A percentile compares a stretch with the other conserved stretches of the same genome.
Evolutionary conservation across 2,797 vertebrate species (phyloP).

Genomic region (Anisognathus igniventris): DNA sequence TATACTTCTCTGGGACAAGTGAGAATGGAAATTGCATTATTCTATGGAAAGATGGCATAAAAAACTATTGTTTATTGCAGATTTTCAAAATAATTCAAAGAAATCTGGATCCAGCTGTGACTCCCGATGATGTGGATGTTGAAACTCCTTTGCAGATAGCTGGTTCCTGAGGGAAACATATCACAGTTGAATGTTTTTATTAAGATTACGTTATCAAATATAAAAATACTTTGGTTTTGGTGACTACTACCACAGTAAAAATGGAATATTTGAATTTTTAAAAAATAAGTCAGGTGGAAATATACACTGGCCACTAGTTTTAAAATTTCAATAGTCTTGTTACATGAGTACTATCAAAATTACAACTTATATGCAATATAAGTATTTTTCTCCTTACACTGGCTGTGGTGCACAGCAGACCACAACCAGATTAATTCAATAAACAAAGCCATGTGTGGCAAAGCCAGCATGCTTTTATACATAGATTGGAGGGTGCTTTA

Average conservation of each 20-base stretch:
- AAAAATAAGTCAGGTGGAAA: not conserved
- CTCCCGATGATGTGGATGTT: not conserved
- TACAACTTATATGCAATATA: not conserved
- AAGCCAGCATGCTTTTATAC: not conserved
- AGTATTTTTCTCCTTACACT: not conserved
- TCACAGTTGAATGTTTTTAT: constrained; percentile 7
- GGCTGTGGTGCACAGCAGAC: not conserved
- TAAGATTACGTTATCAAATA: constrained; percentile 39
- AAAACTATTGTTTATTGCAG: not conserved
- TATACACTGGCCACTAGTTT: not conserved
- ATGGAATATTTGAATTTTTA: not conserved
- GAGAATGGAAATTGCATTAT: not conserved
- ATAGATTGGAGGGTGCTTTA: not conserved
- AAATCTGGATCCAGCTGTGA: not conserved
- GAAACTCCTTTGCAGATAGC: not conserved
- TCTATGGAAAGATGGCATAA: not conserved
- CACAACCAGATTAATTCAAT: not conserved
- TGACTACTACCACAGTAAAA: not conserved
- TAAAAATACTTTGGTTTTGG: not conserved
- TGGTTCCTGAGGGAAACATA: not conserved
- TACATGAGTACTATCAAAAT: not conserved
- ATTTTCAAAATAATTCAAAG: not conserved
- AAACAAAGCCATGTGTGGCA: not conserved
- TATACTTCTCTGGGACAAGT: not conserved
- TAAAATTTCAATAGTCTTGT: not conserved